phyloP scores from a whole-genome alignment of 2,888 invertebrate genomes.

The Mylabris sibirica region DNA sequence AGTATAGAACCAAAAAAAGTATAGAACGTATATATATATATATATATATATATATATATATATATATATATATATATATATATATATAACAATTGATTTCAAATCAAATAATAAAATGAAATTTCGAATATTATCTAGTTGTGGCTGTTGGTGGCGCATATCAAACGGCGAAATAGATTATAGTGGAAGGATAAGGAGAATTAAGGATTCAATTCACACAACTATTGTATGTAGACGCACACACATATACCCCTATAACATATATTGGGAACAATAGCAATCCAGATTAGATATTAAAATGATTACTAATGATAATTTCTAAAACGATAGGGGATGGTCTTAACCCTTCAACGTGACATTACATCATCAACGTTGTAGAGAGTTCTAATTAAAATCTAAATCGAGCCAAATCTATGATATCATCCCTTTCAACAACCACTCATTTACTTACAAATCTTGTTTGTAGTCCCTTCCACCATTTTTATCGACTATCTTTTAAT shows the following conservation, averaged over 20 bases:
- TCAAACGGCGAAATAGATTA: not conserved
- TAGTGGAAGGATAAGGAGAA: not conserved
- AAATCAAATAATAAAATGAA: conserved; percentile 2
- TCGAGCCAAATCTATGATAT: not conserved
- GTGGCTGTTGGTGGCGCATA: not conserved
- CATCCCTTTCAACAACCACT: not conserved
- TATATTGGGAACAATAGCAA: conserved; percentile 45
- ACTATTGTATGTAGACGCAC: conserved; percentile 26
- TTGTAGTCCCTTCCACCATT: too few relatives aligned
- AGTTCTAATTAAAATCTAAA: not conserved
- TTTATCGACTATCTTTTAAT: too few relatives aligned
- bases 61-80: too few relatives aligned
- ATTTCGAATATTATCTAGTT: not conserved
- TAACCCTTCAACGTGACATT: conserved; percentile 1
- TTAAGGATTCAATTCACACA: conserved; percentile 9
- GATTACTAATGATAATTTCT: conserved; percentile 36
- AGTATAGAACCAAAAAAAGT: too few relatives aligned
- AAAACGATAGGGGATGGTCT: not conserved
- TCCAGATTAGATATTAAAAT: conserved; percentile 47
- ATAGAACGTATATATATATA: too few relatives aligned
- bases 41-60: too few relatives aligned
- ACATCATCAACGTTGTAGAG: not conserved
- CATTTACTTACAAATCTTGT: too few relatives aligned
- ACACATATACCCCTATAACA: conserved; percentile 40
- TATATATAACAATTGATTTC: not conserved